phyloP scores from a whole-genome alignment of 2,113 vertebrate species.

The Laticauda laticaudata region DNA sequence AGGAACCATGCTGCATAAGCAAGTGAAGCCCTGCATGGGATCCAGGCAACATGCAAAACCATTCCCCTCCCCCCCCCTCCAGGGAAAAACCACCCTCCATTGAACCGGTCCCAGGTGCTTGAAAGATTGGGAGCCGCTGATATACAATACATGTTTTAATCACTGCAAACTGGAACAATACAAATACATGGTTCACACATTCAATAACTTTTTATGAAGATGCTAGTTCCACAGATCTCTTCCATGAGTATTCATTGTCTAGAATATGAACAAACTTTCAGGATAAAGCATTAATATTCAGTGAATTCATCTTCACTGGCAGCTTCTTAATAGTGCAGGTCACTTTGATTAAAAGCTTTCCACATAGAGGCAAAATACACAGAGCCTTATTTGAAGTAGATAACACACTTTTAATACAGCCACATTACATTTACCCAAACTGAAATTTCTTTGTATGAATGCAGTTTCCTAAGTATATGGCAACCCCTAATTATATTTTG shows the following conservation, averaged over 20 bases:
- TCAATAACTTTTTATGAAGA: neutral
- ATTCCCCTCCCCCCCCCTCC: neutral
- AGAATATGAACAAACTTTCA: neutral
- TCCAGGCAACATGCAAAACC: neutral
- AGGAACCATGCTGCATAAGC: neutral
- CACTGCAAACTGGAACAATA: neutral
- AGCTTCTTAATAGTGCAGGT: neutral
- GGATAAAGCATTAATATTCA: neutral
- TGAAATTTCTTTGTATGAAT: neutral
- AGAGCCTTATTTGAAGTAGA: neutral
- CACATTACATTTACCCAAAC: neutral
- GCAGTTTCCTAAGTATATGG: neutral
- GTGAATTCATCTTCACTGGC: neutral
- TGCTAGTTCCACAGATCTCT: neutral
- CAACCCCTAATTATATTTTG: neutral
- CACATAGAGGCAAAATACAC: neutral
- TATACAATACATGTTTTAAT: neutral
- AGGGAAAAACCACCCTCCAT: neutral
- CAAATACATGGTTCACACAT: neutral
- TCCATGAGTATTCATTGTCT: neutral
- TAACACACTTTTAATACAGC: neutral
- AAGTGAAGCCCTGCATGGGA: neutral
- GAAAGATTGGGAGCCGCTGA: neutral
- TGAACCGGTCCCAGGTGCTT: neutral
- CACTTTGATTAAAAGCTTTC: neutral